Conservation (phyloP, 2,797 vertebrate species). For the Oreortyx pictus region DNA sequence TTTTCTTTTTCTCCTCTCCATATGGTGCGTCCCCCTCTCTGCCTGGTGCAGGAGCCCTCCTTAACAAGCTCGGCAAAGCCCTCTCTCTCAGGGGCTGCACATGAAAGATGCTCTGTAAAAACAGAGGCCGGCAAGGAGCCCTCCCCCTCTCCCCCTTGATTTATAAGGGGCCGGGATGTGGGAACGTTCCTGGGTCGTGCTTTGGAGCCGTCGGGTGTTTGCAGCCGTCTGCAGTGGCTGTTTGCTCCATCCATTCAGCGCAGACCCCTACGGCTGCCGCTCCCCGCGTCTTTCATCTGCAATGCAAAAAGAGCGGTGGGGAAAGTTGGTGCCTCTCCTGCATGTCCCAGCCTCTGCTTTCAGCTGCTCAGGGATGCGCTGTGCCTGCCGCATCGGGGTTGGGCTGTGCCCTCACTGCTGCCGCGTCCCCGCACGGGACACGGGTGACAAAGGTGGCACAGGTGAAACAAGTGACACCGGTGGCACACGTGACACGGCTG, state of each 20-base stretch:
- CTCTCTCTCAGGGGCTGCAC: constrained; percentile 65
- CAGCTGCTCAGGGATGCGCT: neutral
- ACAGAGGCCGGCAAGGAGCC: constrained; percentile 36
- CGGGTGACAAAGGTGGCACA: neutral
- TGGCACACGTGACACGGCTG: neutral
- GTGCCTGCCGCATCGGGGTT: fast-evolving
- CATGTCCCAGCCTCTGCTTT: neutral
- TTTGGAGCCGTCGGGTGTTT: constrained; percentile 47
- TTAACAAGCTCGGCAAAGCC: constrained; percentile 71
- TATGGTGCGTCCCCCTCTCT: constrained; percentile 72
- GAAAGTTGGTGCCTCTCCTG: neutral
- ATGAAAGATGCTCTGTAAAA: constrained; percentile 73
- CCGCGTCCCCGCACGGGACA: neutral
- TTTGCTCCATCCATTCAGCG: constrained; percentile 42
- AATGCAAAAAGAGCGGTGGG: constrained; percentile 58
- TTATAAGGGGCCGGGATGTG: constrained; percentile 72
- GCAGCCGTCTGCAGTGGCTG: neutral
- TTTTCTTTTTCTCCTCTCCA: constrained; percentile 74
- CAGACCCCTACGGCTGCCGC: constrained; percentile 54
- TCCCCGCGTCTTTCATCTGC: constrained; percentile 67
- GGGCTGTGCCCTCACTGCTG: neutral
- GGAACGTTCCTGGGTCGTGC: constrained; percentile 56
- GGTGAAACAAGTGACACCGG: neutral
- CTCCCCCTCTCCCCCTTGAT: constrained; percentile 39
- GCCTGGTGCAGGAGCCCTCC: constrained; percentile 66